Conservation (phyloP, 2,888 invertebrate species). For the Himalopsyche japonica region DNA sequence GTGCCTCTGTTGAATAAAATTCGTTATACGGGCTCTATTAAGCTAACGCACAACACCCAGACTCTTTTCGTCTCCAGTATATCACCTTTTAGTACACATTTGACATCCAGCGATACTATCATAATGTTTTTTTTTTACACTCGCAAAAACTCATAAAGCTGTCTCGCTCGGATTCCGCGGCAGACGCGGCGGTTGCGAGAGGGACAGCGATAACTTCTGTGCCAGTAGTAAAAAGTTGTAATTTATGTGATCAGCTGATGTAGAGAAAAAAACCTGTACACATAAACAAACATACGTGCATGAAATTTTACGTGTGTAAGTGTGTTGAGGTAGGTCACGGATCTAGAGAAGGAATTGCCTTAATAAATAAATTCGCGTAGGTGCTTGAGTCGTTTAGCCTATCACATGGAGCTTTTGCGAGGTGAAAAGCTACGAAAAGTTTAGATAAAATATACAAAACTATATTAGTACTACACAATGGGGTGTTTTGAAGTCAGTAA, state of each 20-base stretch:
- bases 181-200: constrained; percentile 3
- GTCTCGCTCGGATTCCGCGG: constrained; percentile 13
- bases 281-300: neutral
- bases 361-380: neutral
- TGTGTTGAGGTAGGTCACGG: constrained; percentile 1
- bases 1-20: neutral
- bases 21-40: constrained; percentile 2
- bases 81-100: constrained; percentile 35
- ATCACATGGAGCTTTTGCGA: neutral
- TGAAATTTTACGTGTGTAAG: neutral
- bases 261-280: constrained; percentile 15
- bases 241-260: constrained; percentile 43
- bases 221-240: constrained; percentile 44
- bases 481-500: neutral
- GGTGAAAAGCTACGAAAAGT: neutral
- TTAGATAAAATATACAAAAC: neutral
- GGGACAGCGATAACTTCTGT: constrained; percentile 28
- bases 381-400: neutral
- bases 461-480: neutral
- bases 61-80: constrained; percentile 8
- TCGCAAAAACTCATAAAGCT: neutral
- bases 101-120: constrained; percentile 25
- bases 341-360: neutral
- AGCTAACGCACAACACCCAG: neutral
- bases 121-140: constrained; percentile 15